Percentiles rank a stretch among this genome's conserved stretches.
Conservation (phyloP, 92 coral and sea anemone genomes). For the Virgularia gustaviana region DNA sequence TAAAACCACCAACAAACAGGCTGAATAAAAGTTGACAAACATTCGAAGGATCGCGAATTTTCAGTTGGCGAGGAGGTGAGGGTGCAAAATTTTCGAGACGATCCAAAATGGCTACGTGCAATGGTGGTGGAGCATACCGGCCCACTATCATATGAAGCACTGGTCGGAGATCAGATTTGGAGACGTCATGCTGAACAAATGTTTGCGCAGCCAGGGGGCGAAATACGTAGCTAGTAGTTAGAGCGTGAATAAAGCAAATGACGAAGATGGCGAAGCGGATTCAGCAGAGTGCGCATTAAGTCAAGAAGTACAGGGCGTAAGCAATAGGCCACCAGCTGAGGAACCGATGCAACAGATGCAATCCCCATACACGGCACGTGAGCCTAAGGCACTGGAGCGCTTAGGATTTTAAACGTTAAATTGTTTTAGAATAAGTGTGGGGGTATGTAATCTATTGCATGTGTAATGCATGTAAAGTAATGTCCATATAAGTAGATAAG, state of each 20-base stretch:
- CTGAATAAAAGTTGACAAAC: slow-evolving; percentile 37
- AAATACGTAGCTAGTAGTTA: background rate
- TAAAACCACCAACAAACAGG: slow-evolving; percentile 26
- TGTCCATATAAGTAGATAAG: too few species aligned
- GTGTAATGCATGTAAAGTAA: too few species aligned
- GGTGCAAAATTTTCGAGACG: slow-evolving; percentile 32
- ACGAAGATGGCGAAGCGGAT: slow-evolving; percentile 4
- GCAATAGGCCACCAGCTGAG: background rate
- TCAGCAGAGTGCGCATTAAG: too few species aligned
- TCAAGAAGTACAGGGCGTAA: background rate
- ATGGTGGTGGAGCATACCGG: slow-evolving; percentile 32
- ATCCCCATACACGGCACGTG: slow-evolving; percentile 46
- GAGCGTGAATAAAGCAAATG: background rate
- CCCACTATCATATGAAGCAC: slow-evolving; percentile 43
- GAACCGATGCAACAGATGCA: background rate
- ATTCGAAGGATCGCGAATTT: slow-evolving; percentile 44
- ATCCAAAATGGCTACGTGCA: slow-evolving; percentile 38
- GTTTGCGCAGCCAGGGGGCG: background rate
- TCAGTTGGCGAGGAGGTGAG: slow-evolving; percentile 33
- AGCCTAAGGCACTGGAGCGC: slow-evolving; percentile 43
- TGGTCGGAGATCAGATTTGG: slow-evolving; percentile 7
- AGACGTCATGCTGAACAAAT: slow-evolving; percentile 46
- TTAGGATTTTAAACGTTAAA: slow-evolving; percentile 48
- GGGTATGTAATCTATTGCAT: slow-evolving; percentile 44
- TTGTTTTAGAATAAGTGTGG: slow-evolving; percentile 29